A percentile compares a stretch with the other conserved stretches of the same genome.
phyloP scores from a whole-genome alignment of 1,140 invertebrate genomes.

The Drosophila nigromelanica region DNA sequence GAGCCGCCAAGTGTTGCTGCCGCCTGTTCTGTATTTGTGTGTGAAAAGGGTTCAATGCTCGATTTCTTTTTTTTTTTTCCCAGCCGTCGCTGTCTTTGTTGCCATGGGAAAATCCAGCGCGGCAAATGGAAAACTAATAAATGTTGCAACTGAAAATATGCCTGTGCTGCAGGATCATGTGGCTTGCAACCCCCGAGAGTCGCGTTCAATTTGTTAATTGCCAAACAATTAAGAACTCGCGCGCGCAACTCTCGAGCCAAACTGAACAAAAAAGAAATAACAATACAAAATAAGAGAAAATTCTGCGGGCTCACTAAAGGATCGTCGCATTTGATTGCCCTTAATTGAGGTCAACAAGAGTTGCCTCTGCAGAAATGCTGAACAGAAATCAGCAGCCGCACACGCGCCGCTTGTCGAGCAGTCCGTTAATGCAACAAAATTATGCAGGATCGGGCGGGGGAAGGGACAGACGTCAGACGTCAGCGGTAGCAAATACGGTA shows the following conservation, averaged over 20 bases:
- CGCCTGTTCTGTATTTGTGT: conserved; percentile 18
- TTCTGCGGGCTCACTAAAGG: conserved; percentile 64
- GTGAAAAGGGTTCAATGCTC: conserved; percentile 75
- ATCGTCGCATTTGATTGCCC: conserved; percentile 47
- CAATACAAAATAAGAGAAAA: background rate
- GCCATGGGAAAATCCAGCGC: conserved; percentile 62
- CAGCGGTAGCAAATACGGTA: background rate
- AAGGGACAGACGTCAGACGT: background rate
- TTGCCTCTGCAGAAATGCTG: conserved; percentile 3
- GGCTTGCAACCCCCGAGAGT: conserved; percentile 27
- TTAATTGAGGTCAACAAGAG: conserved; percentile 62
- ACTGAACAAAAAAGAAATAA: background rate
- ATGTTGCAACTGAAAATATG: conserved; percentile 19
- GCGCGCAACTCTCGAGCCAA: conserved; percentile 33
- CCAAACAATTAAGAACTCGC: conserved; percentile 56
- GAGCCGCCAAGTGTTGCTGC: conserved; percentile 44
- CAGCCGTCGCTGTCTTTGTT: conserved; percentile 31
- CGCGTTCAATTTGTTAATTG: conserved; percentile 45
- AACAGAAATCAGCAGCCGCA: conserved; percentile 38
- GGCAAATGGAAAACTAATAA: conserved; percentile 43
- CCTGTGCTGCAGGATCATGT: conserved; percentile 51
- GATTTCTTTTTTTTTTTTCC: conserved; percentile 55
- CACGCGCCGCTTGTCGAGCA: conserved; percentile 49
- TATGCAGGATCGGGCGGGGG: conserved; percentile 62
- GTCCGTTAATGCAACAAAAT: conserved; percentile 24